Evolutionary conservation across 2,888 invertebrate genomes (phyloP).

Genomic region (Thymelicus acteon): DNA sequence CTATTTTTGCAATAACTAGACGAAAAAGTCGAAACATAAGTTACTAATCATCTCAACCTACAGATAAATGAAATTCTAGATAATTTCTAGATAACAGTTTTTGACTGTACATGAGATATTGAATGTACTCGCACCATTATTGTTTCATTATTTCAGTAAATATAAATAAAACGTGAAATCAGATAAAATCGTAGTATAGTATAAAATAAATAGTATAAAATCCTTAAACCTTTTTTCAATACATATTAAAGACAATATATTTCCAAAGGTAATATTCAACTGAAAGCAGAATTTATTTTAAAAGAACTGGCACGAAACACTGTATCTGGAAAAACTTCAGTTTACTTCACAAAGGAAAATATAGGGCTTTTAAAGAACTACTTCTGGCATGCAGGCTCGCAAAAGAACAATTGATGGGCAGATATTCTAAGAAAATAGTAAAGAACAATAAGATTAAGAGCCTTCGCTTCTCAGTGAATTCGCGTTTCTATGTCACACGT

Average conservation of each 20-base stretch:
- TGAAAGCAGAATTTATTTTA: not conserved
- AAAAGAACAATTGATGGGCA: constrained; percentile 38
- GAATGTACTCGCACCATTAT: too few relatives aligned
- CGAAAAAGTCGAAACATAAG: too few relatives aligned
- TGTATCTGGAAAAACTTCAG: constrained; percentile 14
- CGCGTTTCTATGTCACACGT: constrained; percentile 59
- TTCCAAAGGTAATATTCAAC: not conserved
- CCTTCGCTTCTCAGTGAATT: constrained; percentile 61
- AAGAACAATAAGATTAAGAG: constrained; percentile 71
- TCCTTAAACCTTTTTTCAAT: not conserved
- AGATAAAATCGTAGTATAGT: not conserved
- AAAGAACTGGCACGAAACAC: not conserved
- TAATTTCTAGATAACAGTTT: too few relatives aligned
- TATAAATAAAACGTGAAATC: not conserved
- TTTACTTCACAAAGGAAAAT: constrained; percentile 27
- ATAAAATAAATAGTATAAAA: not conserved
- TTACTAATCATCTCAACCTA: too few relatives aligned
- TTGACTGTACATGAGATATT: too few relatives aligned
- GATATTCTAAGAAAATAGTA: constrained; percentile 54
- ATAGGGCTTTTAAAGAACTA: constrained; percentile 33
- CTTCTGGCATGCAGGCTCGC: constrained; percentile 42
- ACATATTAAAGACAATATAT: not conserved
- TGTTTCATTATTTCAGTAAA: too few relatives aligned
- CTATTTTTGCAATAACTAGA: too few relatives aligned
- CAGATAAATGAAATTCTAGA: too few relatives aligned